Evolutionary conservation across 2,888 invertebrate species (phyloP), one percentile per base, ranked within the genome.

Genomic region (Ichneumoninae sp.): DNA sequence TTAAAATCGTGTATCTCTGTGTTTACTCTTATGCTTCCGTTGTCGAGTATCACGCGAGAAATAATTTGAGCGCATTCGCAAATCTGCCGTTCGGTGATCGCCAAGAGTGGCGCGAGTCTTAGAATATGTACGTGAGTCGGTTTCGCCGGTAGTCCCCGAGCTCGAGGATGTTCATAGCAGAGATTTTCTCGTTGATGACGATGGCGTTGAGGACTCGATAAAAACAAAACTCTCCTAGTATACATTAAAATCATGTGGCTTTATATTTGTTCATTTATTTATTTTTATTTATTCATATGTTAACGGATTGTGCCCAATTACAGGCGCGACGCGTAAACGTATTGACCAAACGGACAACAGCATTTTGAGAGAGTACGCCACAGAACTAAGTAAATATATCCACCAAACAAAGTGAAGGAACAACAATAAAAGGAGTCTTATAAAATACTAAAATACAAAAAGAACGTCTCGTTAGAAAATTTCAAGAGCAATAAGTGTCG

Each of bases 101-200:
- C 95, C 50, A 99, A 95, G 0, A 99, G 99, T 0, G 99, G 99
- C 0, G 99, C 98, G 90, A 99, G 96, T 82, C 99, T 96, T 90
- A 99, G 98, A 88, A 97, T 98, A 93, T 99, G 97, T 0, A 98
- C 98, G 92, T 99, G 99, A 0, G 99, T 99, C 3, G 99, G 98
- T 94, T 99, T 99, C 0, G 99, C 97, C 82, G 99, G 94, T 1
- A 99, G 94, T 1, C 98, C 88, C 97, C 96, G 86, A 99, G 94
- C 89, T 96, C 95, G 77, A 98, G 90, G 19, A 99, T 96, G 47
- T 98, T 96, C 97, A 98, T 98, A 0, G 99, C 99, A 90, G 98
- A 96, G 87, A 96, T 95, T 96, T 97, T 96, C 96, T 98, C 95
- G 89, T 96, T 95, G 62, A 98, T 96, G 50, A 98, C 98, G 85